phyloP scores from a whole-genome alignment of 1,140 invertebrate species.

The Solen grandis region DNA sequence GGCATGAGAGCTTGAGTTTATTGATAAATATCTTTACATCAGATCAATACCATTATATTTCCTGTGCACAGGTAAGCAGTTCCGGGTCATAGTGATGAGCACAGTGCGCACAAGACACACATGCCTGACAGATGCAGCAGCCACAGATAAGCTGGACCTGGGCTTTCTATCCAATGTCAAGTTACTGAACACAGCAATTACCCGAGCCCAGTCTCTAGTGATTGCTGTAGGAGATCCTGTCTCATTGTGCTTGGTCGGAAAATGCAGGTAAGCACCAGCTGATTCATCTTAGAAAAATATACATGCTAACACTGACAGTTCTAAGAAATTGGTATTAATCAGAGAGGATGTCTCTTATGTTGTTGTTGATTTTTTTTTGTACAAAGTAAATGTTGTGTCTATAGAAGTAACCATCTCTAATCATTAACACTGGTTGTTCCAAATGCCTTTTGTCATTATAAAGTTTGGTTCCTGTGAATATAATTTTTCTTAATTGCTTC shows the following conservation, averaged over 20 bases:
- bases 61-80: conserved; percentile 91
- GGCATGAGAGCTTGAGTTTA: no score
- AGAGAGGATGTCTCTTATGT: background rate
- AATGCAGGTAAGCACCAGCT: conserved; percentile 84
- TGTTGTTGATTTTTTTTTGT: background rate
- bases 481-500: no score
- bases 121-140: conserved; percentile 82
- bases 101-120: conserved; percentile 90
- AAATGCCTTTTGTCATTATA: no score
- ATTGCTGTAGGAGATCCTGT: conserved; percentile 94
- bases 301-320: no score
- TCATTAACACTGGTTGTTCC: no score
- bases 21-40: no score
- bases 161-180: conserved; percentile 93
- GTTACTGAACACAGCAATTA: conserved; percentile 92
- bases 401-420: no score
- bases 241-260: conserved; percentile 90
- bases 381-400: no score
- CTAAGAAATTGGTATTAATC: background rate
- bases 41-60: no score
- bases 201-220: conserved; percentile 92
- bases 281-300: no score
- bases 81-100: conserved; percentile 91
- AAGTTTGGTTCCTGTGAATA: no score
- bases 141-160: conserved; percentile 87